Base-by-base conservation (phyloP, 2,113 vertebrate genomes). In the Heterotis niloticus region DNA sequence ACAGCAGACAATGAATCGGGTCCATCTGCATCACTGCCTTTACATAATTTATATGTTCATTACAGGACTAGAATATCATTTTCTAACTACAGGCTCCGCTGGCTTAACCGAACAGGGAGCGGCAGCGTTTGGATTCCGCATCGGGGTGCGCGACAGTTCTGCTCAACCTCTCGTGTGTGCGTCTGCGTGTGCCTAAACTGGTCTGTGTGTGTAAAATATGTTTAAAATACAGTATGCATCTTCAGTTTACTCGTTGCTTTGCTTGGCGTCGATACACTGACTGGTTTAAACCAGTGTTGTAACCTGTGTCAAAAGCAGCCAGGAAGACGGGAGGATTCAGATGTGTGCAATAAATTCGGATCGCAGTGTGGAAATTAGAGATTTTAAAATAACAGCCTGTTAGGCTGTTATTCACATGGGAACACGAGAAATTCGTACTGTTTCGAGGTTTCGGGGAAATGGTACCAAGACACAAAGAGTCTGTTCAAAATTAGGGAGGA, bases 41-140 rank as follows among this genome's bases (percentile, higher is more conserved):
- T 90, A 89, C 88, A 92, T 90, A 93, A 95, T 93, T 93, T 92
- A 94, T 92, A 86, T 89, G 86, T 93, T 93, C 92, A 92, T 92
- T 93, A 93, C 82, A 84, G 85, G 85, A 88, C 76, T 85, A 81
- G 85, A 84, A 81, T 84, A 85, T 85, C 82, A 84, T 84, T 85
- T 86, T 81, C 81, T 81, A 44, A 83, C 78, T 76, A 71, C 29
- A 70, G 81, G 81, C 76, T 80, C 62, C 44, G 28, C 60, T 70
- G 26, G 67, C 77, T 78, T 67, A 24, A 51, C 29, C 59, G 64
- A 78, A 78, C 64, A 18, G 77, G 57, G 67, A 10, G 54, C 26
- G 34, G n/a, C 57, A 62, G 17, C 29, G 23, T 66, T 66, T 24
- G 4, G 23, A 66, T 23, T 71, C 29, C 24, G 64, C 1, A 52